Base-by-base conservation (phyloP, 2,113 vertebrate genomes). In the Pachycephala philippinensis region DNA sequence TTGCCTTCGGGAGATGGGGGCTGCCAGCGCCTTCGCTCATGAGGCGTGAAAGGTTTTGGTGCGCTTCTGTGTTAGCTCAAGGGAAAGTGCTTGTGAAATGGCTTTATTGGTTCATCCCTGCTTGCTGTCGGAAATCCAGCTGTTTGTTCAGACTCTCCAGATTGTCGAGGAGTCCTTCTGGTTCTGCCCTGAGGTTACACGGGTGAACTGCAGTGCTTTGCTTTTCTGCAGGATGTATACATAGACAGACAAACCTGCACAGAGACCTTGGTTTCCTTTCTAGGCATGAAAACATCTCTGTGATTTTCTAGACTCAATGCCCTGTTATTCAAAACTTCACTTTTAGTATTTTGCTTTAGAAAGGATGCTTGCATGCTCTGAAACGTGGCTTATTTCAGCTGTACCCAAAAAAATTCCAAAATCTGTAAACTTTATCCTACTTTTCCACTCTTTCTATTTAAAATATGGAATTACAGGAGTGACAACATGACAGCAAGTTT, bases 21-120 rank as follows among this genome's bases (percentile, higher is more conserved):
- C 9, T 44, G 24, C 4, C 14, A 1, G 21, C 18, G 15, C 7
- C 35, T 23, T 23, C 17, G 4, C 11, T 23, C 10, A 0, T 2
- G 42, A 19, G 64, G 4, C 7, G 0, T 6, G 18, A 6, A 5
- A 20, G 40, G 35, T 2, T 22, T 22, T 12, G 53, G 28, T 11
- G 42, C 47, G 4, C 1, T 23, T 69, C 28, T 30, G 20, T 20
- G 42, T 54, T 66, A 60, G 84, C 76, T 78, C 20, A 22, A 5
- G 53, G 53, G 45, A 37, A 84, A 23, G 11, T 10, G 42, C 35
- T 8, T 20, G 78, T 33, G 24, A 59, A 50, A 33, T 12, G n/a
- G 10, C 4, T 72, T 10, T 33, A 8, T 16, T 20, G 56, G 60
- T 39, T 59, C 9, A 9, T 54, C 35, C n/a, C 12, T 40, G 31